Base-by-base conservation (phyloP, 2,113 vertebrate species). In the Hydropotes inermis region DNA sequence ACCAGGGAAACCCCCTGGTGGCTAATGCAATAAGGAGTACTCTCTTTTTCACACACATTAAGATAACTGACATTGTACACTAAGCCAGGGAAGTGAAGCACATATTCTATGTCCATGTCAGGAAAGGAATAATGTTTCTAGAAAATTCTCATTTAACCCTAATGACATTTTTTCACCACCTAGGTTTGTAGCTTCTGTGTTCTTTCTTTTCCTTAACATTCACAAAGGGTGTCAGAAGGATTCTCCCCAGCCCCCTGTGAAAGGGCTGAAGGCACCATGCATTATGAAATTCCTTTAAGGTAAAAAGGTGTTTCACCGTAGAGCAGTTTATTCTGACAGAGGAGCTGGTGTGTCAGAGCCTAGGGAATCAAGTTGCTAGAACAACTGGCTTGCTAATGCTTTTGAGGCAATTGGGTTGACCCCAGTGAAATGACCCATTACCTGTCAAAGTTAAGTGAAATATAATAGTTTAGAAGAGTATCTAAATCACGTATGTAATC, bases 391-490 rank as follows among this genome's bases (percentile, higher is more conserved):
- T 55, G 16, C 54, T 79, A 89, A 64, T 28, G 43, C 55, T 87
- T 97, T 84, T 81, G 39, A 97, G 74, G 8, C 79, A 16, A 30
- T 58, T 93, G 21, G 11, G 23, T 25, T 89, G 50, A 95, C 1
- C 0, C 16, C 70, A 96, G 15, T 33, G 89, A 93, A 92, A 1
- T 52, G 36, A 30, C 52, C 0, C 2, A 55, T 67, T 47, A 19
- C 19, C 36, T 82, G 33, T 93, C 88, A 95, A 54, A 96, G 39
- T 23, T 95, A 87, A 96, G 54, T 54, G 47, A 89, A 79, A 64
- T 76, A 78, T 27, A 55, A 86, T 93, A 84, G 45, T 89, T 92
- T 70, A 86, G 89, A 78, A 36, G 21, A 74, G 16, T 13, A 84
- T 87, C 57, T 52, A 25, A 60, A 64, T 36, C 61, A 86, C 14